Evolutionary conservation across 2,113 vertebrate genomes (phyloP), one percentile per base, ranked within the genome.

Genomic region (Sinocyclocheilus rhinocerous): DNA sequence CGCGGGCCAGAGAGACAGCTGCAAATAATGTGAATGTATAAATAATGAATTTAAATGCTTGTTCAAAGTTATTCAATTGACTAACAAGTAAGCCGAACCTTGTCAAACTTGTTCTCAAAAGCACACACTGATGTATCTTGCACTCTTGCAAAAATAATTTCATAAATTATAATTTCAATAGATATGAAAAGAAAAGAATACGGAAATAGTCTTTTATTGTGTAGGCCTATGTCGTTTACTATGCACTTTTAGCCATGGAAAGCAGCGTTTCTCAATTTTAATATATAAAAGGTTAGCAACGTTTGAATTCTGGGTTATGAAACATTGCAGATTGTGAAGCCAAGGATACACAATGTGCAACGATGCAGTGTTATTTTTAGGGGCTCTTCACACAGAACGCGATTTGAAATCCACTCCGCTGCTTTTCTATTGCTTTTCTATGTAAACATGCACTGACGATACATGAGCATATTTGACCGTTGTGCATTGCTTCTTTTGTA

Each of bases 1-100:
- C 16, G 9, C 20, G 22, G 33, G 76, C 22, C 52, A 36, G 76
- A 24, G 12, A 39, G 22, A 61, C 20, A 61, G 55, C 76, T 61
- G 76, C 12, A 79, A 78, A 59, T 79, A 78, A n/a, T 79, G 7
- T 70, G 33, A 72, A 72, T 12, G 2, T 61, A 39, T 42, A 39
- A 72, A 39, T 22, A 72, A 70, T 4, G 1, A 39, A 3, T 22
- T 39, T 61, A 59, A 59, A 79, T 8, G 57, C 33, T 24, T 79
- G 29, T 8, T 33, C 29, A 61, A 36, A 57, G 50, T 77, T 79
- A 61, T 39, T 61, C 11, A 15, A 15, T 24, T 42, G 3, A 39
- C 20, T 79, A 59, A 59, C 6, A 61, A 52, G 24, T 13, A 9
- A 42, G 55, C 33, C 55, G 61, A 79, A 61, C 20, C 22, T 9